Evolutionary conservation across 2,113 vertebrate genomes (phyloP).

Genomic region (Elephas maximus): DNA sequence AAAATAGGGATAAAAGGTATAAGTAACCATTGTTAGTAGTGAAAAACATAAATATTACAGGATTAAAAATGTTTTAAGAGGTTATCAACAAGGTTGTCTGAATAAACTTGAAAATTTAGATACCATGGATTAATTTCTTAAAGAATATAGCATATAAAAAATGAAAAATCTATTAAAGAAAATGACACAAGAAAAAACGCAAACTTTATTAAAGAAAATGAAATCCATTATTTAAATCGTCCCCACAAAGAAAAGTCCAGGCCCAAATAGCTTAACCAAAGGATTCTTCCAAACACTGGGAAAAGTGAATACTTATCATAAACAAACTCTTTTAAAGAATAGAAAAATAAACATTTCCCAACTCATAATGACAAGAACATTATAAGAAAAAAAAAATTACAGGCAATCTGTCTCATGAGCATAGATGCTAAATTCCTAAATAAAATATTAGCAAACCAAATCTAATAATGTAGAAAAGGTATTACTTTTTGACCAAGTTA

Average conservation of each 20-base stretch:
- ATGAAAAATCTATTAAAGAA: neutral
- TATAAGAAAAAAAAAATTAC: neutral
- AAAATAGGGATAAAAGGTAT: neutral
- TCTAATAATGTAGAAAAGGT: neutral
- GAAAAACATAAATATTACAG: neutral
- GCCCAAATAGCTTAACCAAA: neutral
- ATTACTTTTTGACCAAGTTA: neutral
- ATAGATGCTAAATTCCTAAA: neutral
- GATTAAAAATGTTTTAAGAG: neutral
- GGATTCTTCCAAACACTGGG: conserved; percentile 18
- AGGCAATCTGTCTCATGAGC: neutral
- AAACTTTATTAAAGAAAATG: neutral
- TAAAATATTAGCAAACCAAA: conserved; percentile 12
- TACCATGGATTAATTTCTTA: neutral
- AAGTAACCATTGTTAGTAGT: neutral
- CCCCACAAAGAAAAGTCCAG: neutral
- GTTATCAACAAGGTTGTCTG: neutral
- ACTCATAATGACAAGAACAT: neutral
- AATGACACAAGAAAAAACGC: neutral
- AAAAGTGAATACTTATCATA: neutral
- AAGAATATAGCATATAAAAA: neutral
- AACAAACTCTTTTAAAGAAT: neutral
- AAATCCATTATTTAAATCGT: neutral
- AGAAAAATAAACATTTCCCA: neutral
- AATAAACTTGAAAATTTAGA: conserved; percentile 13